Evolutionary conservation across 2,113 vertebrate species (phyloP).

Genomic region (Callocephalon fimbriatum): DNA sequence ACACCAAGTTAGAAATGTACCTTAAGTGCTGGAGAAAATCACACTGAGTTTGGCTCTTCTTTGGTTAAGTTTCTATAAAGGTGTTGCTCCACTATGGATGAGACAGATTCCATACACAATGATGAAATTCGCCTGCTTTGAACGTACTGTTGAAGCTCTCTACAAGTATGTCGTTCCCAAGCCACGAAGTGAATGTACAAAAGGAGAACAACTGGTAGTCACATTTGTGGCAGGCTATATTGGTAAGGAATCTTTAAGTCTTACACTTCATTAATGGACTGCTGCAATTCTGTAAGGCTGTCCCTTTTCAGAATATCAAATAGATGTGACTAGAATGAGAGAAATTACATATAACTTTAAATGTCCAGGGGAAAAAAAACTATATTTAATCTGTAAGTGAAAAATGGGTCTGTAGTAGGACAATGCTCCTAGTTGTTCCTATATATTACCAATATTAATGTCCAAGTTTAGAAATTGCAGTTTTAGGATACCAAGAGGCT

Average conservation of each 20-base stretch:
- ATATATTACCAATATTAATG: fast-evolving
- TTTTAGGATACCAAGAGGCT: background rate
- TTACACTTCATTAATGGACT: background rate
- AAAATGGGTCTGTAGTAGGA: background rate
- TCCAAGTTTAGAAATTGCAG: background rate
- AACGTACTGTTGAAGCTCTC: slow-evolving; percentile 94
- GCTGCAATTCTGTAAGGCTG: background rate
- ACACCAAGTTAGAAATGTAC: background rate
- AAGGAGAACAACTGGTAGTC: slow-evolving; percentile 92
- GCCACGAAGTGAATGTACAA: slow-evolving; percentile 92
- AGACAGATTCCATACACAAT: slow-evolving; percentile 99
- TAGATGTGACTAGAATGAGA: background rate
- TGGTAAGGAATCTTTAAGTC: slow-evolving; percentile 80
- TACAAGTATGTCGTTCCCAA: slow-evolving; percentile 96
- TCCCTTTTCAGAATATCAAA: background rate
- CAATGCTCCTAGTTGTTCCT: background rate
- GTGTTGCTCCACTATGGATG: slow-evolving; percentile 97
- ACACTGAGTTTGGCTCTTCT: background rate
- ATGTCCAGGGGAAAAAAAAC: background rate
- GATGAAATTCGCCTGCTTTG: slow-evolving; percentile 99
- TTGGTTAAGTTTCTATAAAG: slow-evolving; percentile 93
- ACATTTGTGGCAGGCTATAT: slow-evolving; percentile 97
- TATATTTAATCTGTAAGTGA: background rate
- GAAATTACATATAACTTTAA: background rate
- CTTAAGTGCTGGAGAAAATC: background rate